These are phyloP conservation scores for Naso thynnoides DNA, from an alignment of 2,797 vertebrate species.

Conservation along the genomic window DNA sequence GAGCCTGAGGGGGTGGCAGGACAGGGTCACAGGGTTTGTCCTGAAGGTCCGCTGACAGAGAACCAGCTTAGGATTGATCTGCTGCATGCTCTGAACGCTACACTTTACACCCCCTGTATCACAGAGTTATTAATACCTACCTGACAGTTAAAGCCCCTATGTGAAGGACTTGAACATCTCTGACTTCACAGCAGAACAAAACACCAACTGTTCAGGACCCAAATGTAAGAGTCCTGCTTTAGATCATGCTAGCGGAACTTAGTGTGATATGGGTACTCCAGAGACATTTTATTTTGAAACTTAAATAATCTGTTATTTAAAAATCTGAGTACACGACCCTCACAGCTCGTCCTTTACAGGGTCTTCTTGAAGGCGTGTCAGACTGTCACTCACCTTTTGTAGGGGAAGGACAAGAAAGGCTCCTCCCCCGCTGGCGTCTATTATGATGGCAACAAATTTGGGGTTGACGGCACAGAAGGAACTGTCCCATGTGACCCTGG, in stretches of 20 bases:
- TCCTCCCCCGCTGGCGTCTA: constrained; percentile 96
- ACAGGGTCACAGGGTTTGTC: constrained; percentile 11
- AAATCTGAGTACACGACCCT: background rate
- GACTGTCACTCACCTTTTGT: constrained; percentile 87
- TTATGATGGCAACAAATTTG: constrained; percentile 96
- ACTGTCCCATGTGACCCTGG: constrained; percentile 97
- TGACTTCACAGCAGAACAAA: background rate
- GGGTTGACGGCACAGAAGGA: constrained; percentile 98
- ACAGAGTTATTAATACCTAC: background rate
- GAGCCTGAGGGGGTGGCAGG: constrained; percentile 23
- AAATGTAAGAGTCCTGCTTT: background rate
- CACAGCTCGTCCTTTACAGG: background rate
- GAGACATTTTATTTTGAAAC: background rate
- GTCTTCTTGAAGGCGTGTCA: too few species aligned
- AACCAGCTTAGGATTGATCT: constrained; percentile 34
- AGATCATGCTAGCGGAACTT: background rate
- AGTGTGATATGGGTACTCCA: too few species aligned
- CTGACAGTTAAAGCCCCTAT: background rate
- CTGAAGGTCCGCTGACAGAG: constrained; percentile 18
- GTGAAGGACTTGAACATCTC: background rate
- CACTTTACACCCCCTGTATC: background rate
- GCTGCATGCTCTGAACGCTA: constrained; percentile 12
- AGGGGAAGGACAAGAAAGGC: constrained; percentile 96
- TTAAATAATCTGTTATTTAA: background rate
- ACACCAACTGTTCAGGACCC: background rate